Percentiles rank a stretch among this genome's conserved stretches.
Evolutionary conservation across 2,113 vertebrate species (phyloP).

Genomic region (Alligator mississippiensis): DNA sequence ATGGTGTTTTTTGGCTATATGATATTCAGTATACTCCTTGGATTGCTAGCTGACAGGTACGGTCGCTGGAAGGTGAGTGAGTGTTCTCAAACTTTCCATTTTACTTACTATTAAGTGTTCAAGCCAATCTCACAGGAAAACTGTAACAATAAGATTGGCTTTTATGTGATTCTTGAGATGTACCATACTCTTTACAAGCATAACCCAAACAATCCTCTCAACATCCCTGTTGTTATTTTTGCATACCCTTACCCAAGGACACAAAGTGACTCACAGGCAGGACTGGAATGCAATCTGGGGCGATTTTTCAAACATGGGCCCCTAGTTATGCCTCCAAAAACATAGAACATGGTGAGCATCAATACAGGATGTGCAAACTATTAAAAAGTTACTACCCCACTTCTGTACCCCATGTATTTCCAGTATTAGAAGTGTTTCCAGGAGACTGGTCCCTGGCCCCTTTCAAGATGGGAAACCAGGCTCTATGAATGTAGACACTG

Average conservation of each 20-base stretch:
- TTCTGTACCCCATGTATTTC: not conserved
- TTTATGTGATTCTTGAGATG: not conserved
- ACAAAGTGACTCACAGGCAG: not conserved
- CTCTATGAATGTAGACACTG: not conserved
- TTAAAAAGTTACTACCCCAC: not conserved
- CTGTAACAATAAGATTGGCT: not conserved
- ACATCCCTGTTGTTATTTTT: not conserved
- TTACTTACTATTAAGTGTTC: not conserved
- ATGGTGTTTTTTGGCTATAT: conserved; percentile 98
- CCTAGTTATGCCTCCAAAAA: not conserved
- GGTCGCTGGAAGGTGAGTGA: conserved; percentile 92
- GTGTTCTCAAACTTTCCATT: not conserved
- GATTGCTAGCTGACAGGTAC: conserved; percentile 89
- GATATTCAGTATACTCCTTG: conserved; percentile 88
- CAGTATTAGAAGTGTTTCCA: not conserved
- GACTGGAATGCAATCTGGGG: no score
- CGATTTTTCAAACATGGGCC: not conserved
- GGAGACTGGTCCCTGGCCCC: not conserved
- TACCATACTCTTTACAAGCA: not conserved
- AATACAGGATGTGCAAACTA: not conserved
- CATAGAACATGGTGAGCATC: not conserved
- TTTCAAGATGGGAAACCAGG: not conserved
- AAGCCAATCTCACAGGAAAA: not conserved
- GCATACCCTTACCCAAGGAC: not conserved
- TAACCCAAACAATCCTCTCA: not conserved